Evolutionary conservation across 2,113 vertebrate species (phyloP), one percentile per base, ranked within the genome.

Genomic region (Pluvianellus socialis): DNA sequence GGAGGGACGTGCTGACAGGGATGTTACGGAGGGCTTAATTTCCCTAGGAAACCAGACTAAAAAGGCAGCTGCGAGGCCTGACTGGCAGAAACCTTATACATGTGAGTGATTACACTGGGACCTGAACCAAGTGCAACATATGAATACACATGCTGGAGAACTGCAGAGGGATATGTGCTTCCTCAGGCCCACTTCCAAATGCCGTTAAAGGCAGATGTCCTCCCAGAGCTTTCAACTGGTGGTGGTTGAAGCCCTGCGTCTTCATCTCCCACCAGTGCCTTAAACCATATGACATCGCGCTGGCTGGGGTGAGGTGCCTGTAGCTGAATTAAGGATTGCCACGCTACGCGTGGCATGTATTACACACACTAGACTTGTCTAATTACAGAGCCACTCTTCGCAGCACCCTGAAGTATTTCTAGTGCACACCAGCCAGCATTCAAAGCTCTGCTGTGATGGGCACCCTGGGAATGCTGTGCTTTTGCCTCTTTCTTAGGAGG

Each of bases 401-500:
- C 16, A 62, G 83, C 63, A n/a, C 33, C 42, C 68, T 20, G 22
- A 19, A 65, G 40, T 23, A 23, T 17, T 42, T 47, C 40, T 5
- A 24, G 53, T 28, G 53, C 58, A 52, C 50, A 20, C 15, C 63
- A 86, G 67, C 28, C 42, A 63, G 33, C 66, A 18, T 32, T 61
- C 72, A 73, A 14, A 84, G 59, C 49, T 75, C 70, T 32, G 56
- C 87, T 77, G n/a, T 93, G 85, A 26, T 40, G 67, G 71, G 45
- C 79, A 92, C 32, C 40, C 73, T 87, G 52, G 77, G 32, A 90
- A 94, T n/a, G 40, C 40, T 88, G 50, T 49, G 67, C 55, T n/a
- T 75, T 89, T 83, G 66, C 40, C 88, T 96, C 38, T 94, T 77
- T 90, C 87, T 79, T 94, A 99, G 99, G 99, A 99, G 96, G 99